Evolutionary conservation across 2,888 invertebrate species (phyloP).

Genomic region (Oligia latruncula): DNA sequence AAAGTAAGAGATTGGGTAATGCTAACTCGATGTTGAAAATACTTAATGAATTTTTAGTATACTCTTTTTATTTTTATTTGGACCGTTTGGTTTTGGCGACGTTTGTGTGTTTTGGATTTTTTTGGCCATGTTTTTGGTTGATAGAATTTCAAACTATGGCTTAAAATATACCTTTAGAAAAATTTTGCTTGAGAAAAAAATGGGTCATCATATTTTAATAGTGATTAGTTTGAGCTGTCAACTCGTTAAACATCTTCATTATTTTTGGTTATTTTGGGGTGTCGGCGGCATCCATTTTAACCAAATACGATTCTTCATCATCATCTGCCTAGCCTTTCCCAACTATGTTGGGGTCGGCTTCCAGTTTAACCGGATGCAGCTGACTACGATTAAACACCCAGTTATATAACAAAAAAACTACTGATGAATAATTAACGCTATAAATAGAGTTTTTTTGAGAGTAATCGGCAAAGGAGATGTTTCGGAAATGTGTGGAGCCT

Average conservation of each 20-base stretch:
- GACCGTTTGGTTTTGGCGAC: slow-evolving; percentile 22
- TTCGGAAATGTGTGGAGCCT: no score
- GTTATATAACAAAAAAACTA: neutral
- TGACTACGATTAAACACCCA: neutral
- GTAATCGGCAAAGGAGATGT: no score
- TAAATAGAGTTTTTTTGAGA: neutral
- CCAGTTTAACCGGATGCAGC: neutral
- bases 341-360: neutral
- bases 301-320: neutral
- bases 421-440: no score
- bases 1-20: slow-evolving; percentile 32
- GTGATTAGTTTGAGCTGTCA: neutral
- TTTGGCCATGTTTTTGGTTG: neutral
- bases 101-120: neutral
- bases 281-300: no score
- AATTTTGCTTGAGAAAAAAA: neutral
- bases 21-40: slow-evolving; percentile 52
- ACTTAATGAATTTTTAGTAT: slow-evolving; percentile 57
- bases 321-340: neutral
- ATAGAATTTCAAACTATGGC: neutral
- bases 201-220: neutral
- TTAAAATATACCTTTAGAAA: neutral
- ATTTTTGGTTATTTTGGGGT: neutral
- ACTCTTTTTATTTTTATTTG: slow-evolving; percentile 23
- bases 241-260: neutral